Base-by-base conservation (phyloP, 2,797 vertebrate species). In the Dallia pectoralis region DNA sequence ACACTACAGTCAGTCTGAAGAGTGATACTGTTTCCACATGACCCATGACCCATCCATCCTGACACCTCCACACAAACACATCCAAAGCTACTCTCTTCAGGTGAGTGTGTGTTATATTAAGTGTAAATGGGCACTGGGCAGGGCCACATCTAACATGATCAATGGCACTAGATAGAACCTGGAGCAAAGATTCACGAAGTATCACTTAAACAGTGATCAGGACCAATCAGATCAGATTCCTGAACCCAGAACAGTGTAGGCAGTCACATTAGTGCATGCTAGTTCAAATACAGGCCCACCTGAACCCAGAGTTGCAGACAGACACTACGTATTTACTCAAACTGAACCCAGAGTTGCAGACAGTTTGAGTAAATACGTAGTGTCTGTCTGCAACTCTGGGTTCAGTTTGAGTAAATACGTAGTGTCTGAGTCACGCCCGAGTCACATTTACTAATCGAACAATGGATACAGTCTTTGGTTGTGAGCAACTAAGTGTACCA, bases 81-180 rank as follows among this genome's bases (percentile, higher is more conserved):
- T 67, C 69, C 25, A 67, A 79, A 40, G 53, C 32, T 27, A 40
- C 47, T 47, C 8, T 25, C 70, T 7, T 16, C 15, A 61, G n/a
- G 69, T 69, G 71, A 79, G 76, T 67, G 53, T 67, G 4, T 74
- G 59, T 27, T 33, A 75, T 81, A 56, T 18, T 65, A 65, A 30
- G 49, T 71, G 56, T 67, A n/a, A n/a, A 22, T 63, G 19, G 69
- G 71, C 69, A 16, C 16, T 32, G 14, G 59, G 64, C 61, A 3
- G 51, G 65, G 80, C 47, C 72, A 75, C n/a, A 72, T 79, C 66
- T 44, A 14, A 69, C 5, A 74, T 72, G 25, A 66, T 27, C 48
- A 56, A 72, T 56, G 66, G 32, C 2, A 27, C 48, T 16, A 51
- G 11, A 48, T 71, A 40, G 18, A 2, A 44, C 63, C 22, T 29